Evolutionary conservation across 2,113 vertebrate species (phyloP), one percentile per base, ranked within the genome.

Genomic region (Paralichthys olivaceus): DNA sequence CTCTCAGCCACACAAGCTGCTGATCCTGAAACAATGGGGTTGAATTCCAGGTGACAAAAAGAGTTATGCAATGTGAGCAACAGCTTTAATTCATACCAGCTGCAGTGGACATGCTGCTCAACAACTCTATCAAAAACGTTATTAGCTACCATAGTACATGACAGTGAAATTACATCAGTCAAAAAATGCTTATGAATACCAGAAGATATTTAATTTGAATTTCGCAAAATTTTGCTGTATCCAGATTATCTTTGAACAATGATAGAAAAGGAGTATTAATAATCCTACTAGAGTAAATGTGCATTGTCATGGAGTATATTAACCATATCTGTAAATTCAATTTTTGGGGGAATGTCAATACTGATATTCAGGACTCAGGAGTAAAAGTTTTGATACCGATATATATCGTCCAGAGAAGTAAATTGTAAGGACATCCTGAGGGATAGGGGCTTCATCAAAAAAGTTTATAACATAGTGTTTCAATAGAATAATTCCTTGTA

Each of bases 1-100:
- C 43, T 51, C 5, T 61, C 9, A 8, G 29, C 23, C 20, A 34
- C 56, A 17, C 0, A 0, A 14, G 23, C 45, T 34, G 32, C 32
- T 14, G 45, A 65, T 55, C 63, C 53, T 51, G 55, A 40, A 57
- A 56, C 40, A 62, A 43, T 65, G 56, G 40, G 9, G 25, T 47
- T 47, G 45, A 53, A 59, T 72, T 69, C 47, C 34, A 60, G 29
- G 22, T 29, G 37, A 1, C 2, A 7, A 13, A 53, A 45, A 28
- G 4, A 28, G 45, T 60, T 53, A 43, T 60, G 56, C 34, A 37
- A 12, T 37, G 20, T 19, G 1, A 51, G 45, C 20, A 47, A 43
- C 28, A 11, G 22, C 20, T 53, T 12, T 51, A 25, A 67, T 43
- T 57, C 14, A 14, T 9, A 49, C 26, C 12, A 7, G 11, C 25